phyloP scores from a whole-genome alignment of 2,888 invertebrate genomes.

The Tipula vernalis region DNA sequence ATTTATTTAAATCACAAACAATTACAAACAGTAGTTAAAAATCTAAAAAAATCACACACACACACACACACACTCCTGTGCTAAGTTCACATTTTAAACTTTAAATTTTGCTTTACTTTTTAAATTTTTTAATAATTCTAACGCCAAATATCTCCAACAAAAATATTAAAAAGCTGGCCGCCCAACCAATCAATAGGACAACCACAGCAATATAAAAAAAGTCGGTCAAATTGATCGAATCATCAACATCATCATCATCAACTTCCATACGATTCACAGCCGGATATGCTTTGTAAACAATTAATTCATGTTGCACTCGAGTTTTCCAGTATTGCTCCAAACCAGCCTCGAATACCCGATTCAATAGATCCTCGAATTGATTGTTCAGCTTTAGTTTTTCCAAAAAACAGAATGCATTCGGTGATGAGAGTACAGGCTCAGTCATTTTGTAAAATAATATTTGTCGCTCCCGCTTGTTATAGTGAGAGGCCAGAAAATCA shows the following conservation, averaged over 20 bases:
- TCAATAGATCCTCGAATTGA: background rate
- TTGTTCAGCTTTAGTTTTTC: background rate
- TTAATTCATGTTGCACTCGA: background rate
- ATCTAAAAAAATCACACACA: too few species aligned
- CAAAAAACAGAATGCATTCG: background rate
- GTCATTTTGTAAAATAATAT: background rate
- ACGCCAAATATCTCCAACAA: background rate
- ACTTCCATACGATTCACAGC: background rate
- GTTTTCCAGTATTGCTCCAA: background rate
- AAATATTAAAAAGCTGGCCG: background rate
- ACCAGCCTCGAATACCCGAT: background rate
- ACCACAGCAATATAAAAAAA: background rate
- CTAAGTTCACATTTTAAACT: too few species aligned
- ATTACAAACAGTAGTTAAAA: too few species aligned
- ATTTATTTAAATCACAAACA: too few species aligned
- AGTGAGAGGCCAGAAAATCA: background rate
- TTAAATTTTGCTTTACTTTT: background rate
- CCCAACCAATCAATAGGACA: background rate
- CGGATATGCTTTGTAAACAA: background rate
- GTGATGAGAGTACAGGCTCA: background rate
- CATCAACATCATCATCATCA: background rate
- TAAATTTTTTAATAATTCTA: background rate
- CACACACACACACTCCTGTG: too few species aligned
- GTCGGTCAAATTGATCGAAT: background rate
- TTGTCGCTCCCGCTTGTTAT: background rate